Conservation (phyloP, 2,113 vertebrate species). For the Pycnonotus jocosus region DNA sequence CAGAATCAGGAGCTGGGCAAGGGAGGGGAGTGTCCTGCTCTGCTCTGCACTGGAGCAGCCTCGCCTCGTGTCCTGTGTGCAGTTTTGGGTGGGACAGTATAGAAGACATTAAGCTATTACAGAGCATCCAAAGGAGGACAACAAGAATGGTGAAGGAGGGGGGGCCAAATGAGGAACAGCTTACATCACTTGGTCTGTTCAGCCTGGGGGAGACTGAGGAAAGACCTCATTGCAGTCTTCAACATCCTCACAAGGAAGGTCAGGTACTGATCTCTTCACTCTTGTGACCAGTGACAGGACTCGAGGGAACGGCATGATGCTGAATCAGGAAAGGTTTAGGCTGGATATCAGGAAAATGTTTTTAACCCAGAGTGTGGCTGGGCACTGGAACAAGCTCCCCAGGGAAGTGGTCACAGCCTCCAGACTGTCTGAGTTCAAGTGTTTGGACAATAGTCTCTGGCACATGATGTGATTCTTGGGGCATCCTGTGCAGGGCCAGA, state of each 20-base stretch:
- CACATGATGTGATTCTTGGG: neutral
- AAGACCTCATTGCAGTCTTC: neutral
- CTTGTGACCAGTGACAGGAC: neutral
- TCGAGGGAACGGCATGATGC: fast-evolving
- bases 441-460: neutral
- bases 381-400: neutral
- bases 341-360: neutral
- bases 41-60: neutral
- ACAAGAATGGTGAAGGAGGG: neutral
- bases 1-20: fast-evolving
- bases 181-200: neutral
- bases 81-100: neutral
- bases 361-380: neutral
- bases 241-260: neutral
- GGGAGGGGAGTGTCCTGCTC: neutral
- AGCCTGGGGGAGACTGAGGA: neutral
- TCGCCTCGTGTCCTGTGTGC: fast-evolving
- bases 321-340: neutral
- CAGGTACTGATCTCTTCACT: neutral
- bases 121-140: neutral
- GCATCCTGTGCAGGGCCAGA: too few species aligned
- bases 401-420: neutral
- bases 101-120: neutral
- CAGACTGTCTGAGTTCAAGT: neutral
- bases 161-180: neutral